Base-by-base conservation (phyloP, 2,113 vertebrate species). In the Ceuthmochares aereus region DNA sequence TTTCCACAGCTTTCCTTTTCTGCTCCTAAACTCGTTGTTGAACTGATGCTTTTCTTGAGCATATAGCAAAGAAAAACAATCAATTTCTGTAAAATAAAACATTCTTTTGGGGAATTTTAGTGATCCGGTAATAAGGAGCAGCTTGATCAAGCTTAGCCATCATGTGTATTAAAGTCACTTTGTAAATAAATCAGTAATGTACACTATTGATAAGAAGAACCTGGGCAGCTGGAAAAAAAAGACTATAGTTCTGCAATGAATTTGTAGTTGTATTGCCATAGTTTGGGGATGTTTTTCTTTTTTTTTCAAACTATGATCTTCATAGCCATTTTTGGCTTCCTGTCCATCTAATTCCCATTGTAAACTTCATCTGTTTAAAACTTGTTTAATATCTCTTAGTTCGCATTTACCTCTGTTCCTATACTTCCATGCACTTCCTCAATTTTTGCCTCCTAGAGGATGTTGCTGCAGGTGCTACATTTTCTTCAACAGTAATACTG, bases 241-340 rank as follows among this genome's bases (percentile, higher is more conserved):
- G 3, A 2, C 7, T 17, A 5, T n/a, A 25, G 4, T 7, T 89
- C 29, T 84, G 29, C 19, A 77, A 12, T 19, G 12, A 83, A 21
- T 64, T 86, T 70, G 16, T 67, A 55, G 55, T 59, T 6, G 32
- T 5, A 40, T 19, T 10, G 2, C 45, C 68, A 37, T 9, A 45
- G 6, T 76, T 74, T 59, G 18, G 8, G 2, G 6, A 6, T 22
- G 6, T 26, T 47, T 47, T 47, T 5, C 2, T 11, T 3, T 2
- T 42, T 40, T 40, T 40, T 51, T 23, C 4, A 27, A 36, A 2
- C 21, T 16, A 5, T 10, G 3, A 76, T 66, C 47, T 52, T 77
- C 23, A 40, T 58, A 73, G 69, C 2, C 0, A 29, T 23, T 66
- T 73, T 45, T 5, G 1, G 4, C 8, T 90, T 88, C 62, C 30